Evolutionary conservation across 1,140 invertebrate species (phyloP), one percentile per base, ranked within the genome.

Genomic region (Pomacea maculata): DNA sequence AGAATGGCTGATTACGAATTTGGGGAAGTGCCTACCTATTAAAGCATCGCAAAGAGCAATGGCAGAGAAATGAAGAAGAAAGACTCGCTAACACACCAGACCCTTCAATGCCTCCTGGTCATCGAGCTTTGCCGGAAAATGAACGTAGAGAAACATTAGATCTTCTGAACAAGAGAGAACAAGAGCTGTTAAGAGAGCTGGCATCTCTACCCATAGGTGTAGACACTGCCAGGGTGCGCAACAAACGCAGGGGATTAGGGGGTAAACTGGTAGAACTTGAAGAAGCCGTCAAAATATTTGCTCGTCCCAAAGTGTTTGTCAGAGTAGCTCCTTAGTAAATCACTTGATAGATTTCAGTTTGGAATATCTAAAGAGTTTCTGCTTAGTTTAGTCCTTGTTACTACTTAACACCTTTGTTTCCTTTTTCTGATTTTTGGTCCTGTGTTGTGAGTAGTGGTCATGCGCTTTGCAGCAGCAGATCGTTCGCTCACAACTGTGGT

Each of bases 281-380:
- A 89, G 95, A 96, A 87, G 96, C 95, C 12, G 96, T 97, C 74
- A 96, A 96, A 92, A 94, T 97, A 64, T 97, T 97, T 92, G 96
- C 96, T 1, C 93, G 95, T 86, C 94, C 95, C 4, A 96, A 96
- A 92, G 96, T 97, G n/a, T 97, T 95, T 92, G 94, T 97, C 67
- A 95, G 96, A 92, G 93, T 95, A 79, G 91, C 92, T 29, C 81
- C 84, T 75, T 84, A 82, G 79, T 15, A 2, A 21, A 64, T 7
- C 2, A n/a, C 6, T 15, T 12, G n/a, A 65, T 63, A 34, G 34
- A 15, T 76, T 67, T 67, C 25, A 67, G 65, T 21, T 19, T 6
- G 19, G 65, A 25, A 67, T 25, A 21, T 67, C 5, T 67, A 5
- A 67, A 67, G 19, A 25, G 19, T 25, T 67, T 19, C 5, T 7